Conservation (phyloP, 2,888 invertebrate genomes). For the Dryocosmus kuriphilus region DNA sequence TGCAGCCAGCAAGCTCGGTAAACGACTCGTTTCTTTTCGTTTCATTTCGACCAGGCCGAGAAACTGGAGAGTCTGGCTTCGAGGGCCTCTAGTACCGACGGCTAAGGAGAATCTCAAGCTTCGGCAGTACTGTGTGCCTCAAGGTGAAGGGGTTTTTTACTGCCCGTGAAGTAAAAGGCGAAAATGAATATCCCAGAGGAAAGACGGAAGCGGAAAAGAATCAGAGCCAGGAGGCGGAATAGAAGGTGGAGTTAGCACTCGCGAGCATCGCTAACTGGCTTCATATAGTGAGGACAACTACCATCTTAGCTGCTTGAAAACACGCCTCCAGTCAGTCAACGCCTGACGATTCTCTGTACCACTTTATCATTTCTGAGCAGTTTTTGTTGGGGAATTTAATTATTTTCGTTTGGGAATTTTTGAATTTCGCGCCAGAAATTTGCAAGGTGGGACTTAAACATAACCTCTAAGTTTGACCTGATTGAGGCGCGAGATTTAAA, state of each 20-base stretch:
- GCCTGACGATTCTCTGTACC: not conserved
- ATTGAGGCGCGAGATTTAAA: not conserved
- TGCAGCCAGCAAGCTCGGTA: slow-evolving; percentile 55
- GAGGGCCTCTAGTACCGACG: slow-evolving; percentile 73
- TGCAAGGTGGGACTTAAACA: not conserved
- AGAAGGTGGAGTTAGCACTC: slow-evolving; percentile 53
- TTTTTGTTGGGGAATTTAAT: not conserved
- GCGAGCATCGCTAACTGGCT: slow-evolving; percentile 63
- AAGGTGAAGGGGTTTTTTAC: slow-evolving; percentile 30
- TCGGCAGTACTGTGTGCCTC: slow-evolving; percentile 61
- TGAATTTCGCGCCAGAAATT: not conserved
- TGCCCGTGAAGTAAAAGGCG: slow-evolving; percentile 59
- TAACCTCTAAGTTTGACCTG: not conserved
- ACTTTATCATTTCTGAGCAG: not conserved
- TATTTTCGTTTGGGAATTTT: not conserved
- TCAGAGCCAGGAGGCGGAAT: slow-evolving; percentile 48
- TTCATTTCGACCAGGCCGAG: slow-evolving; percentile 63
- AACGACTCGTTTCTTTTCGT: slow-evolving; percentile 66
- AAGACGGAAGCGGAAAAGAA: slow-evolving; percentile 54
- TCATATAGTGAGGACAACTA: slow-evolving; percentile 59
- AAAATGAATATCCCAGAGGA: slow-evolving; percentile 65
- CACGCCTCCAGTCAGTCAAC: slow-evolving; percentile 21
- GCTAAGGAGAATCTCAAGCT: slow-evolving; percentile 68
- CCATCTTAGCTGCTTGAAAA: slow-evolving; percentile 29
- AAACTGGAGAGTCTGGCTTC: slow-evolving; percentile 64